Percentiles rank a stretch among this genome's conserved stretches.
Evolutionary conservation across 2,888 invertebrate species (phyloP).

Genomic region (Linyphia triangularis): DNA sequence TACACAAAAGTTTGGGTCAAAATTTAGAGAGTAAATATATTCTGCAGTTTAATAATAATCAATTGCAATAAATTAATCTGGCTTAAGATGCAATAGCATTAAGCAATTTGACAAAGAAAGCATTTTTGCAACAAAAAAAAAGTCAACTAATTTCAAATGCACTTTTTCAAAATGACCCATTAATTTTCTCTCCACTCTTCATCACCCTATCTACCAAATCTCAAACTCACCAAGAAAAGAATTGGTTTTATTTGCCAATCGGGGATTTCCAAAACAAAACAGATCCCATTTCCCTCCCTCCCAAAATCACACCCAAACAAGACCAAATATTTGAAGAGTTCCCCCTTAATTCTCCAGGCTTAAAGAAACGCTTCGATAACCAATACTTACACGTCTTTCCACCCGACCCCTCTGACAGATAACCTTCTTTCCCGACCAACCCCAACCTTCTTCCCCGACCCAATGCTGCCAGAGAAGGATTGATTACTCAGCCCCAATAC

Average conservation of each 20-base stretch:
- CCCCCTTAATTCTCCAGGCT: constrained; percentile 44
- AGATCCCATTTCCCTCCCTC: background rate
- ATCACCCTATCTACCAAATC: background rate
- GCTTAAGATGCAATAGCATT: no score
- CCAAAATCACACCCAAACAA: constrained; percentile 21
- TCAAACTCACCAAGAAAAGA: background rate
- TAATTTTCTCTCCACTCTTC: background rate
- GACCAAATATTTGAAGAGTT: constrained; percentile 41
- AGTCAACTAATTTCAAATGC: background rate
- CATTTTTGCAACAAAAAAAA: background rate
- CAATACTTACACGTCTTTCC: constrained; percentile 57
- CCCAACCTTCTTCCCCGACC: background rate
- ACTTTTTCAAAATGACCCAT: background rate
- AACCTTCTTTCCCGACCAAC: constrained; percentile 25
- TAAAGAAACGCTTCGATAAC: constrained; percentile 42
- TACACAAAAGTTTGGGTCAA: no score
- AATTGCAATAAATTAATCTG: no score
- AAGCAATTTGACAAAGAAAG: no score
- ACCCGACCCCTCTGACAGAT: constrained; percentile 29
- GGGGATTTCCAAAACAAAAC: background rate
- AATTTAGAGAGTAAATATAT: no score
- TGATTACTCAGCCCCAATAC: constrained; percentile 44
- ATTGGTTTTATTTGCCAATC: background rate
- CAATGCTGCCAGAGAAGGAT: no score
- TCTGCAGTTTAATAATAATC: no score